Conservation (phyloP, 2,113 vertebrate species). For the Phrynosoma platyrhinos region DNA sequence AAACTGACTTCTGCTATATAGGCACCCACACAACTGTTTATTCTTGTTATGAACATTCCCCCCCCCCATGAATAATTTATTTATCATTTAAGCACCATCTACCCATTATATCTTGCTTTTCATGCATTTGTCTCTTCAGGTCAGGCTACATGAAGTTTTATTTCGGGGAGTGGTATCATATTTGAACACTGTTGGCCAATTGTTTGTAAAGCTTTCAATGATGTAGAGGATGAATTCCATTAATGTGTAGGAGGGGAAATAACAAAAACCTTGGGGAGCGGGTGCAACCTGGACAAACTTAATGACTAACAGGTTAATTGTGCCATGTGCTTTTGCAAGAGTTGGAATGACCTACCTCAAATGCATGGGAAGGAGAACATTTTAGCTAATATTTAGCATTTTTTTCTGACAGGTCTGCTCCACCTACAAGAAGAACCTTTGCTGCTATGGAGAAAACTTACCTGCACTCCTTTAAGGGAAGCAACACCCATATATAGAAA, state of each 20-base stretch:
- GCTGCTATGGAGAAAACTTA: conserved; percentile 56
- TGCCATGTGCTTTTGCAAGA: background rate
- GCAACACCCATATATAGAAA: conserved; percentile 88
- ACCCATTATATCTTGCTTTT: background rate
- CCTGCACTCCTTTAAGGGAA: conserved; percentile 85
- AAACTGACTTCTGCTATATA: too few species aligned
- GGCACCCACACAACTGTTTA: too few species aligned
- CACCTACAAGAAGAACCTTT: background rate
- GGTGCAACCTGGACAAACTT: background rate
- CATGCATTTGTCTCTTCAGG: background rate
- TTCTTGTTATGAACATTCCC: too few species aligned
- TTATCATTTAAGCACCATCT: too few species aligned
- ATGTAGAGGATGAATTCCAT: background rate
- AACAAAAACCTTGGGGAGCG: background rate
- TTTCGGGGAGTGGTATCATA: too few species aligned
- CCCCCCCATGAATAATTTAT: too few species aligned
- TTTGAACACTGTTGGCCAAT: background rate
- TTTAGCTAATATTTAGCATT: background rate
- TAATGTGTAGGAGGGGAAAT: too few species aligned
- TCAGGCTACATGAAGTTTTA: background rate
- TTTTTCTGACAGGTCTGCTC: background rate
- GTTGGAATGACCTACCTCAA: background rate
- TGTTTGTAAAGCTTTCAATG: background rate
- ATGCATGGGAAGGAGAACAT: background rate
- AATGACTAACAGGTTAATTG: background rate